These are phyloP conservation scores for Hemitrygon akajei DNA, from an alignment of 2,797 vertebrate genomes.

Conservation along the genomic window DNA sequence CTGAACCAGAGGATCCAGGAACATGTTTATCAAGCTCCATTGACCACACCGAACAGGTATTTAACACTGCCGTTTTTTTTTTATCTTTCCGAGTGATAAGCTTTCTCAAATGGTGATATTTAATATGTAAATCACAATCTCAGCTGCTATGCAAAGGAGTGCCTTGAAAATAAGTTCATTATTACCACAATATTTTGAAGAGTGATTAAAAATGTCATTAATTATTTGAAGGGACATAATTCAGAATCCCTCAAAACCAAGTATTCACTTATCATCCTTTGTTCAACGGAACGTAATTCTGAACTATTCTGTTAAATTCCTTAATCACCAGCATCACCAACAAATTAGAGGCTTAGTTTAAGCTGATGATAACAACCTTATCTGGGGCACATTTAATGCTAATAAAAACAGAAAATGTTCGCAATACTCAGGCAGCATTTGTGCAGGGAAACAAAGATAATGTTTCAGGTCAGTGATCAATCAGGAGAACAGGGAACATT, in stretches of 20 bases:
- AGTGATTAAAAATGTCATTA: not conserved
- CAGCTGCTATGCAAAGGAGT: not conserved
- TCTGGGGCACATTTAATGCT: too few species aligned
- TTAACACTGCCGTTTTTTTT: not conserved
- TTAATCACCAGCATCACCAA: not conserved
- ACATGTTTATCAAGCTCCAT: constrained; percentile 71
- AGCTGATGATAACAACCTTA: not conserved
- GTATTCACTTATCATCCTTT: not conserved
- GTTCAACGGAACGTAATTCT: not conserved
- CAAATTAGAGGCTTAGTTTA: not conserved
- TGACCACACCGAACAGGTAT: constrained; percentile 60
- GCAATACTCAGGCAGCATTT: too few species aligned
- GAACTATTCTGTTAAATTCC: not conserved
- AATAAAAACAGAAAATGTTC: too few species aligned
- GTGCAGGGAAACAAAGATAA: too few species aligned
- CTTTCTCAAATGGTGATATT: not conserved
- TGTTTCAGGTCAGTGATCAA: too few species aligned
- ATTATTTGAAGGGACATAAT: not conserved
- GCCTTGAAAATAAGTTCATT: not conserved
- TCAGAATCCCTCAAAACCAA: not conserved
- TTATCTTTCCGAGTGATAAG: not conserved
- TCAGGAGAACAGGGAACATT: too few species aligned
- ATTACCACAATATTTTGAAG: not conserved
- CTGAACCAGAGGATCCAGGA: constrained; percentile 74
- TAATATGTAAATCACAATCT: not conserved